A percentile compares a stretch with the other conserved stretches of the same genome.
Conservation (phyloP, 2,797 vertebrate genomes). For the Argyrosomus regius region DNA sequence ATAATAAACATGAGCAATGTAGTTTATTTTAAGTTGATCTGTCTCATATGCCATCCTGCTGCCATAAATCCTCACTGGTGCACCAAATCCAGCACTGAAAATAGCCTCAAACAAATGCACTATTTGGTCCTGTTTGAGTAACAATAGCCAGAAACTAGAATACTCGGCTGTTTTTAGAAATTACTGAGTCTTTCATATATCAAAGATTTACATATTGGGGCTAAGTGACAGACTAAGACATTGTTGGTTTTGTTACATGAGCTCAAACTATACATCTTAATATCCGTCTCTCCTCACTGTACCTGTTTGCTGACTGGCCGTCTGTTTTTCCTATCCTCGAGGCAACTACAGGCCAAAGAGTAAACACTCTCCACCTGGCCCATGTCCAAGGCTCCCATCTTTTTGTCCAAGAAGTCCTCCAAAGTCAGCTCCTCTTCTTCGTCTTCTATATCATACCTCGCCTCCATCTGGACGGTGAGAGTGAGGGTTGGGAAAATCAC, state of each 20-base stretch:
- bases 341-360: conserved; percentile 87
- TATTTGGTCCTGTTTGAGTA: background rate
- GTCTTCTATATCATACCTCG: conserved; percentile 95
- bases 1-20: background rate
- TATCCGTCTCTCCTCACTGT: conserved; percentile 23
- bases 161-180: background rate
- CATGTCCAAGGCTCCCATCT: conserved; percentile 87
- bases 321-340: conserved; percentile 91
- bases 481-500: background rate
- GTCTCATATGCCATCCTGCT: background rate
- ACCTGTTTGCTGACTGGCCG: conserved; percentile 91
- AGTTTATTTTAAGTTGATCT: background rate
- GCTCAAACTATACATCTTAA: background rate
- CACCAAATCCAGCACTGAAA: background rate
- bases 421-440: conserved; percentile 94
- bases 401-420: conserved; percentile 90
- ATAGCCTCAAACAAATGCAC: background rate
- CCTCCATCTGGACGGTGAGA: conserved; percentile 85
- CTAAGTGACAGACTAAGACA: background rate
- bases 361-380: conserved; percentile 87
- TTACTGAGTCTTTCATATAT: background rate
- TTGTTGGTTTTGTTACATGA: background rate
- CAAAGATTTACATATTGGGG: background rate
- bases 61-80: background rate
- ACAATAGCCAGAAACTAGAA: background rate